Evolutionary conservation across 2,113 vertebrate species (phyloP).

Genomic region (Trinectes maculatus): DNA sequence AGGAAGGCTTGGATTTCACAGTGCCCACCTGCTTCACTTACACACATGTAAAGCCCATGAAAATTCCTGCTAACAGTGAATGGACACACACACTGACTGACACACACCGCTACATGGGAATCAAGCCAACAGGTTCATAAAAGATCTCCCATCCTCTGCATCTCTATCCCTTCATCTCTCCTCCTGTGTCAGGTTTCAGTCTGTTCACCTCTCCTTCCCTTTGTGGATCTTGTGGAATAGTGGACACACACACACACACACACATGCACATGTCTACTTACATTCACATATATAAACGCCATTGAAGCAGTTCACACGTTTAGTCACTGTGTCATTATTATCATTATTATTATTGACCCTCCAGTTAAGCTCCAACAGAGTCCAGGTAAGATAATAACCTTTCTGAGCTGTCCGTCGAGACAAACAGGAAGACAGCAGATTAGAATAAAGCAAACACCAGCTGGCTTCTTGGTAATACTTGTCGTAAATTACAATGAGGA

Average conservation of each 20-base stretch:
- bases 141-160: conserved; percentile 5
- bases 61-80: conserved; percentile 49
- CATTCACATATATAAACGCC: conserved; percentile 5
- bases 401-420: conserved; percentile 55
- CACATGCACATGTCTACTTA: conserved; percentile 22
- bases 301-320: conserved; percentile 25
- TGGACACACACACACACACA: conserved; percentile 21
- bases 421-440: conserved; percentile 22
- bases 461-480: not conserved
- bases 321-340: conserved; percentile 41
- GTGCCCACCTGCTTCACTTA: conserved; percentile 56
- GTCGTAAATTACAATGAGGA: too few species aligned
- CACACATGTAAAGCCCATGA: conserved; percentile 54
- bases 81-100: conserved; percentile 12
- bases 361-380: conserved; percentile 15
- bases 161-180: conserved; percentile 9
- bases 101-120: conserved; percentile 20
- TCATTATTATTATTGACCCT: too few species aligned
- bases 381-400: conserved; percentile 51
- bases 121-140: conserved; percentile 34
- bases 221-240: conserved; percentile 17
- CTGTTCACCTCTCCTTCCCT: conserved; percentile 13
- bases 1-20: conserved; percentile 62
- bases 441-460: conserved; percentile 35
- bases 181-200: conserved; percentile 19